These are phyloP conservation scores for Kryptopterus vitreolus DNA, from an alignment of 2,797 vertebrate genomes.

Conservation along the genomic window DNA sequence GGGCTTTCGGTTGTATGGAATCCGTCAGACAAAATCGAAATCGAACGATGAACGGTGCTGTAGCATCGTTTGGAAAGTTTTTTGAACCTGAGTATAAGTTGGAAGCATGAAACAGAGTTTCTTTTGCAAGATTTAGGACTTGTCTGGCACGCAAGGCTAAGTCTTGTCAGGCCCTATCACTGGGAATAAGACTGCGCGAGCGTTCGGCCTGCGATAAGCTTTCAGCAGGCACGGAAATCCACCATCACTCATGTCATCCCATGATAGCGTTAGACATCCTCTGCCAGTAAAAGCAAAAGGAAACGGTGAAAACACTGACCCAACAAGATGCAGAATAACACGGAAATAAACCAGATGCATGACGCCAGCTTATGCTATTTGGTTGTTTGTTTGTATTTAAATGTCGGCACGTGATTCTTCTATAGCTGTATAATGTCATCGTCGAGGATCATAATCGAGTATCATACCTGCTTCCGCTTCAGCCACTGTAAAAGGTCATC, in stretches of 20 bases:
- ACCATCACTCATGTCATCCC: slow-evolving; percentile 45
- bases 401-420: background rate
- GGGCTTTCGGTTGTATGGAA: background rate
- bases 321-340: background rate
- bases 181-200: slow-evolving; percentile 31
- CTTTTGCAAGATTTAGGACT: slow-evolving; percentile 26
- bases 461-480: slow-evolving; percentile 42
- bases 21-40: background rate
- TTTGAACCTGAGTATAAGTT: background rate
- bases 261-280: slow-evolving; percentile 31
- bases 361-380: background rate
- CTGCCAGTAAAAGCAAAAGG: slow-evolving; percentile 16
- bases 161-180: slow-evolving; percentile 34
- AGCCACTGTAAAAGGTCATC: slow-evolving; percentile 65
- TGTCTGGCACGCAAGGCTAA: slow-evolving; percentile 21
- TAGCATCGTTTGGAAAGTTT: background rate
- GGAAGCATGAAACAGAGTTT: background rate
- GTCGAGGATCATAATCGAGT: slow-evolving; percentile 2
- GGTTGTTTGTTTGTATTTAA: background rate
- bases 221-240: slow-evolving; percentile 44
- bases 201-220: slow-evolving; percentile 39
- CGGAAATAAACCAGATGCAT: background rate
- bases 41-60: background rate
- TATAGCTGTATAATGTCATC: background rate
- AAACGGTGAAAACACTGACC: slow-evolving; percentile 7